A percentile compares a stretch with the other conserved stretches of the same genome.
These are phyloP conservation scores for Oncorhynchus gorbuscha DNA, from an alignment of 2,113 vertebrate genomes.

Conservation along the genomic window DNA sequence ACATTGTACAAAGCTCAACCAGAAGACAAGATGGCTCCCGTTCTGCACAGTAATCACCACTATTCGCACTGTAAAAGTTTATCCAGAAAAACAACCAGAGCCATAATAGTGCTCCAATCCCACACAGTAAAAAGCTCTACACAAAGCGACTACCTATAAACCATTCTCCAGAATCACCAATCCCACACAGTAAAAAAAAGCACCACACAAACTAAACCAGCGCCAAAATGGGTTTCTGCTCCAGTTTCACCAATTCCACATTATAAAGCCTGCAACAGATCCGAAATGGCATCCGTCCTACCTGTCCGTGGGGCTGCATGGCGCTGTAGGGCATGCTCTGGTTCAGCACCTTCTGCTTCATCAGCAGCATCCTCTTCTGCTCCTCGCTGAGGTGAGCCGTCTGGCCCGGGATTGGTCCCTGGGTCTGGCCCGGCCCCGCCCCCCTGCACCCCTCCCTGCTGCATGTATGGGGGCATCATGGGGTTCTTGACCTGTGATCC, in stretches of 20 bases:
- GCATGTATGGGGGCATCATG: constrained; percentile 89
- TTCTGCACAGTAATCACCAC: too few species aligned
- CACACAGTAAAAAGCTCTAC: neutral
- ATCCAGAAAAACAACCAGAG: too few species aligned
- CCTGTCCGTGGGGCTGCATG: constrained; percentile 87
- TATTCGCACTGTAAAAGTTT: too few species aligned
- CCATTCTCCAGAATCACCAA: too few species aligned
- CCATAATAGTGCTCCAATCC: too few species aligned
- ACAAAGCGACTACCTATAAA: neutral
- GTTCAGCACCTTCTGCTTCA: constrained; percentile 94
- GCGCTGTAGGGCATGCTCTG: constrained; percentile 84
- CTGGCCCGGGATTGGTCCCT: constrained; percentile 83
- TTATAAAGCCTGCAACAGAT: neutral
- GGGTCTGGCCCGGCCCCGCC: constrained; percentile 70
- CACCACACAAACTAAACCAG: neutral
- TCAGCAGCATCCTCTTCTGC: constrained; percentile 91
- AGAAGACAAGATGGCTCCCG: too few species aligned
- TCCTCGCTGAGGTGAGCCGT: constrained; percentile 90
- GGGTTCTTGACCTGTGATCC: constrained; percentile 85
- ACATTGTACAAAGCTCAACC: too few species aligned
- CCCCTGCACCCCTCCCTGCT: constrained; percentile 64
- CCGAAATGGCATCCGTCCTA: constrained; percentile 62
- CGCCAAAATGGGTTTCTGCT: too few species aligned
- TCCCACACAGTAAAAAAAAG: too few species aligned
- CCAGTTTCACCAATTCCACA: neutral